phyloP scores from a whole-genome alignment of 1,140 invertebrate genomes.

The Sycophaga agraensis region DNA sequence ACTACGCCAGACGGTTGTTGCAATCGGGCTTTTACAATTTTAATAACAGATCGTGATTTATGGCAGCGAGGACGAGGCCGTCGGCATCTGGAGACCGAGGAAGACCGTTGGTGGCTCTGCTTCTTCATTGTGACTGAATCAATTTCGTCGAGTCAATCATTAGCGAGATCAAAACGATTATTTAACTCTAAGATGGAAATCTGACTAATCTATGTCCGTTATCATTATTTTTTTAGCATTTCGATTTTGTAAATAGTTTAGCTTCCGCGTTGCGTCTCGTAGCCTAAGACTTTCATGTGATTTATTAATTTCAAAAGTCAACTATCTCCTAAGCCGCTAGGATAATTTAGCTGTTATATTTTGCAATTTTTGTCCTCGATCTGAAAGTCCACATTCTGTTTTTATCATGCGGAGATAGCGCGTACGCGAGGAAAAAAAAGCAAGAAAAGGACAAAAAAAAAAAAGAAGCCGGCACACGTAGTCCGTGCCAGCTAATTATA shows the following conservation, averaged over 20 bases:
- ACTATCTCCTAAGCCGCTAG: background rate
- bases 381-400: background rate
- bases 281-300: slow-evolving; percentile 11
- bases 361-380: slow-evolving; percentile 1
- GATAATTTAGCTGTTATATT: background rate
- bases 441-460: too few relatives aligned
- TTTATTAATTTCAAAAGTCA: slow-evolving; percentile 3
- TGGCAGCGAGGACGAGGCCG: too few relatives aligned
- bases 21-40: too few relatives aligned
- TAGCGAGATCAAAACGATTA: slow-evolving; percentile 17
- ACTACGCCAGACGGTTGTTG: too few relatives aligned
- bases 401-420: background rate
- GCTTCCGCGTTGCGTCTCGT: background rate
- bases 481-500: too few relatives aligned
- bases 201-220: background rate
- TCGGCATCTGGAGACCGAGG: too few relatives aligned
- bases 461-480: too few relatives aligned
- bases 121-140: background rate
- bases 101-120: too few relatives aligned
- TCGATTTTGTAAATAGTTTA: slow-evolving; percentile 5
- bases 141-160: slow-evolving; percentile 4
- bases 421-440: too few relatives aligned
- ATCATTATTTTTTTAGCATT: background rate
- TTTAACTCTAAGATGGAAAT: background rate
- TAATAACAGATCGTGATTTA: too few relatives aligned